phyloP scores from a whole-genome alignment of 2,113 vertebrate genomes.

The Natator depressus region DNA sequence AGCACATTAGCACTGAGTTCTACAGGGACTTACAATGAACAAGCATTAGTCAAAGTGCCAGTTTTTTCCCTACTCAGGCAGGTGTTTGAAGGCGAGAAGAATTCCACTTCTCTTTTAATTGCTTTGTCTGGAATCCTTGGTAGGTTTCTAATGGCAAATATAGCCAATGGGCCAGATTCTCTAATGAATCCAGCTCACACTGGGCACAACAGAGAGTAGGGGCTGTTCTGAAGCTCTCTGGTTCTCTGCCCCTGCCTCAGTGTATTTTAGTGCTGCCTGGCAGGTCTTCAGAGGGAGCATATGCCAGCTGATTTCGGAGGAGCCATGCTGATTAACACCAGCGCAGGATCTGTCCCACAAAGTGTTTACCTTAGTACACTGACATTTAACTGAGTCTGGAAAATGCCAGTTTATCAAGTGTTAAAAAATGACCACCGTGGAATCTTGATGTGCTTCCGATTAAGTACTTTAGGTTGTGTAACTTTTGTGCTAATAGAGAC shows the following conservation, averaged over 20 bases:
- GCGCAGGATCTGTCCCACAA: neutral
- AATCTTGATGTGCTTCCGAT: neutral
- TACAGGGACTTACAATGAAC: neutral
- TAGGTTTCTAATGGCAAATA: neutral
- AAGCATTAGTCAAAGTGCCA: neutral
- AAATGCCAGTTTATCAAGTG: neutral
- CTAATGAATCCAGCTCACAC: neutral
- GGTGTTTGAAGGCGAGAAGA: neutral
- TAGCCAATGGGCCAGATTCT: neutral
- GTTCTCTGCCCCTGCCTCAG: neutral
- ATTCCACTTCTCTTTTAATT: neutral
- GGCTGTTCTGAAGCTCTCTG: neutral
- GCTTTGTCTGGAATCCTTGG: neutral
- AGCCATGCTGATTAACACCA: neutral
- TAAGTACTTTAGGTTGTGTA: neutral
- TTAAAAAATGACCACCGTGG: neutral
- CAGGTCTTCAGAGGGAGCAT: neutral
- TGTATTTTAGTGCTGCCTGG: accelerated
- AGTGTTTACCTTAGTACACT: neutral
- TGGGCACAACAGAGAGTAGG: neutral
- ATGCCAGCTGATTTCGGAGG: neutral
- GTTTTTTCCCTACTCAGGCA: neutral
- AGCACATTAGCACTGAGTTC: neutral
- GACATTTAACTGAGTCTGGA: neutral
- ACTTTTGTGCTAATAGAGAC: neutral